These are phyloP conservation scores for Xiphophorus couchianus DNA, from an alignment of 2,113 vertebrate genomes.

Conservation along the genomic window DNA sequence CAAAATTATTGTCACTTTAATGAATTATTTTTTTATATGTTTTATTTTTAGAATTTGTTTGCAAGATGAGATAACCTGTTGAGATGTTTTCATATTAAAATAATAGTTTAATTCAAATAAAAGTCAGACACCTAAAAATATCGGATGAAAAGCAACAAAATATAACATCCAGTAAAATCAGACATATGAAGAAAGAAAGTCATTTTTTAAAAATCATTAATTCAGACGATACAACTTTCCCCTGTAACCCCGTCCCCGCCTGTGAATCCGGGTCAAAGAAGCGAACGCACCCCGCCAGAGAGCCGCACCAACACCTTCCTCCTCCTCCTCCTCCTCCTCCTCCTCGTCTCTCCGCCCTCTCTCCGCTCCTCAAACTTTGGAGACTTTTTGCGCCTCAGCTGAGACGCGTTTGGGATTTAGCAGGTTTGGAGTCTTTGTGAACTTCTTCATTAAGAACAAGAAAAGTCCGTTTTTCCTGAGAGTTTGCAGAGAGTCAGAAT, in stretches of 20 bases:
- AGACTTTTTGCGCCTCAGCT: slow-evolving; percentile 21
- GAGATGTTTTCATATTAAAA: too few species aligned
- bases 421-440: neutral
- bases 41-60: too few species aligned
- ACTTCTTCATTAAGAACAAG: neutral
- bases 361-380: slow-evolving; percentile 30
- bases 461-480: neutral
- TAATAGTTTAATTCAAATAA: too few species aligned
- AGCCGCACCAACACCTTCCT: neutral
- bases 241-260: neutral
- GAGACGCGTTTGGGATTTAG: slow-evolving; percentile 14
- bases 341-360: neutral
- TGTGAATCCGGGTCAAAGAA: slow-evolving; percentile 12
- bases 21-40: too few species aligned
- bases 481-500: slow-evolving; percentile 43
- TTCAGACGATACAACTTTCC: neutral
- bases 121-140: too few species aligned
- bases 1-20: too few species aligned
- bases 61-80: too few species aligned
- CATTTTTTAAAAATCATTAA: too few species aligned
- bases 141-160: too few species aligned
- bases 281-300: slow-evolving; percentile 2
- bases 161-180: too few species aligned
- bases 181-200: too few species aligned
- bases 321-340: neutral